Conservation (phyloP, 2,797 vertebrate species). For the Kryptopterus vitreolus region DNA sequence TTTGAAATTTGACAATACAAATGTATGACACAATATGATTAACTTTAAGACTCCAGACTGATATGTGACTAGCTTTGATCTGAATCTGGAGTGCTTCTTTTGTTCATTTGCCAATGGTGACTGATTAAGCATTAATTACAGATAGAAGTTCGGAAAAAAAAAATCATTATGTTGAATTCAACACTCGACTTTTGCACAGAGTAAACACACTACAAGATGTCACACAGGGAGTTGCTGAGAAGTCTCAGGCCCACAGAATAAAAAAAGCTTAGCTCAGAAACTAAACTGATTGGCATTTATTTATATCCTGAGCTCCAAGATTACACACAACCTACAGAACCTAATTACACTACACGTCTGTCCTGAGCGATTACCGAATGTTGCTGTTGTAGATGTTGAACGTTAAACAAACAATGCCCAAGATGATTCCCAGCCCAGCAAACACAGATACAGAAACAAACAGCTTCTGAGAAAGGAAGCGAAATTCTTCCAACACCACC, state of each 20-base stretch:
- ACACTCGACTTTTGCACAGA: not conserved
- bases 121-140: no score
- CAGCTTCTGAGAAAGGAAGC: slow-evolving; percentile 91
- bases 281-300: not conserved
- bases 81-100: not conserved
- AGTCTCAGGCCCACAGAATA: slow-evolving; percentile 7
- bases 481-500: slow-evolving; percentile 86
- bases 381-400: slow-evolving; percentile 96
- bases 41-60: not conserved
- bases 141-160: not conserved
- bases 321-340: not conserved
- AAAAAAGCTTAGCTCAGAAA: not conserved
- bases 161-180: not conserved
- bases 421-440: slow-evolving; percentile 85
- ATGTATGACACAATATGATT: not conserved
- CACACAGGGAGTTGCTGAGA: no score
- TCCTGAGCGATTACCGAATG: slow-evolving; percentile 74
- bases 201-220: slow-evolving; percentile 4
- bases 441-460: slow-evolving; percentile 89
- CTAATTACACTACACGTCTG: not conserved
- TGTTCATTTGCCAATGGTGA: not conserved
- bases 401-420: slow-evolving; percentile 87
- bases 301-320: not conserved
- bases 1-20: not conserved
- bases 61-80: not conserved